These are phyloP conservation scores for Sebastes aleutianus DNA, from an alignment of 2,797 vertebrate genomes.

Conservation along the genomic window DNA sequence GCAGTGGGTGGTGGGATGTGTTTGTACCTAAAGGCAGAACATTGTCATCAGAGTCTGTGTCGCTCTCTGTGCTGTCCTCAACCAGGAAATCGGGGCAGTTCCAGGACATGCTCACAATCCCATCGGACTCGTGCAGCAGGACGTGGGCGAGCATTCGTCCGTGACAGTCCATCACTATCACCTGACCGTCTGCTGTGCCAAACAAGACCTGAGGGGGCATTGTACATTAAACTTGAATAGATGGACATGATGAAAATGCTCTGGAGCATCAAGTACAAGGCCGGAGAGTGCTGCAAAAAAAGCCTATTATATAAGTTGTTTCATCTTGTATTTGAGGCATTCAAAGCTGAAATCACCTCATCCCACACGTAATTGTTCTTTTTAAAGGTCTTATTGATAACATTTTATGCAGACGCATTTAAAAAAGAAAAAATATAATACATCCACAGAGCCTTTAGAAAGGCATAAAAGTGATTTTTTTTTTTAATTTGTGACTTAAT, in stretches of 20 bases:
- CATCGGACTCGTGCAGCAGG: constrained; percentile 94
- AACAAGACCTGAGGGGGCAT: constrained; percentile 89
- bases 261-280: not conserved
- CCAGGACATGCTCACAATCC: constrained; percentile 98
- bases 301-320: not conserved
- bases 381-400: not conserved
- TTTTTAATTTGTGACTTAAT: too few species aligned
- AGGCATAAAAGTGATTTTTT: too few species aligned
- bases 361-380: not conserved
- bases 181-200: constrained; percentile 97
- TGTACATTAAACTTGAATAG: constrained; percentile 25
- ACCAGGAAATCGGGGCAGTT: constrained; percentile 98
- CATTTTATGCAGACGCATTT: too few species aligned
- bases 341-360: not conserved
- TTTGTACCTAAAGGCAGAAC: constrained; percentile 89
- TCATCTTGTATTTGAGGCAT: not conserved
- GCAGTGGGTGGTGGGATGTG: too few species aligned
- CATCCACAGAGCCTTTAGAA: too few species aligned
- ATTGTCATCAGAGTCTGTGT: constrained; percentile 95
- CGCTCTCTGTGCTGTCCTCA: constrained; percentile 98
- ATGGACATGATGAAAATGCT: constrained; percentile 12
- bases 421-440: too few species aligned
- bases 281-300: not conserved
- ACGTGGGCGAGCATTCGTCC: constrained; percentile 98
- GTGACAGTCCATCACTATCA: constrained; percentile 99